Conservation (phyloP, 2,888 invertebrate genomes). For the Eupithecia pulchellata region DNA sequence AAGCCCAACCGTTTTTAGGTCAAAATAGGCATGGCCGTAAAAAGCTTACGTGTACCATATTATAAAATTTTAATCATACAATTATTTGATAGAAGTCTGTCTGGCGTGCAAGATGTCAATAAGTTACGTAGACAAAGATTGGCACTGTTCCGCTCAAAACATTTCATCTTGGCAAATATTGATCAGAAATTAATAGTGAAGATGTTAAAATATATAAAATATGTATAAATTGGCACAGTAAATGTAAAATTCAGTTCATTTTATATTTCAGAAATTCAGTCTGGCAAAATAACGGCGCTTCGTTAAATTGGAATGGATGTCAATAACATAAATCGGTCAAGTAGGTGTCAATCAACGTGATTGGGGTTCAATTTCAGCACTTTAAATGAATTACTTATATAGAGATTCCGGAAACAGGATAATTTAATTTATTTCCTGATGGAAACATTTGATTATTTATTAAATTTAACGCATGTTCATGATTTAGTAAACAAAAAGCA, state of each 20-base stretch:
- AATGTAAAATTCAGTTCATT: not conserved
- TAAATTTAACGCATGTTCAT: not conserved
- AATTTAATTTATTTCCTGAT: not conserved
- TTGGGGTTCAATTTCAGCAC: conserved; percentile 4
- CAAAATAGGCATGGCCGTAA: too few relatives aligned
- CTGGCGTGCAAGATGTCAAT: too few relatives aligned
- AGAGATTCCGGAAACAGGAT: not conserved
- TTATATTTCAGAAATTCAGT: conserved; percentile 14
- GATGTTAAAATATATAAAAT: too few relatives aligned
- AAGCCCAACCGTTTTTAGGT: too few relatives aligned
- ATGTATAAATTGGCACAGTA: not conserved
- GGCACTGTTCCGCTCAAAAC: too few relatives aligned
- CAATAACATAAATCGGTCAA: conserved; percentile 35
- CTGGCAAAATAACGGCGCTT: conserved; percentile 42
- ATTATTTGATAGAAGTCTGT: too few relatives aligned
- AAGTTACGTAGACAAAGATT: too few relatives aligned
- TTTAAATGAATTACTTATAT: not conserved
- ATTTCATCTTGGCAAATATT: too few relatives aligned
- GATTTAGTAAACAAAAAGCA: too few relatives aligned
- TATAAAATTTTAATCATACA: too few relatives aligned
- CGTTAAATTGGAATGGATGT: conserved; percentile 33
- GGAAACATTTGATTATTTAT: not conserved
- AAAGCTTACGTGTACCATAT: too few relatives aligned
- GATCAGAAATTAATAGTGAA: too few relatives aligned
- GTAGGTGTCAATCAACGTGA: conserved; percentile 21